phyloP scores from a whole-genome alignment of 2,888 invertebrate species.

The Sarcophaga rosellei region DNA sequence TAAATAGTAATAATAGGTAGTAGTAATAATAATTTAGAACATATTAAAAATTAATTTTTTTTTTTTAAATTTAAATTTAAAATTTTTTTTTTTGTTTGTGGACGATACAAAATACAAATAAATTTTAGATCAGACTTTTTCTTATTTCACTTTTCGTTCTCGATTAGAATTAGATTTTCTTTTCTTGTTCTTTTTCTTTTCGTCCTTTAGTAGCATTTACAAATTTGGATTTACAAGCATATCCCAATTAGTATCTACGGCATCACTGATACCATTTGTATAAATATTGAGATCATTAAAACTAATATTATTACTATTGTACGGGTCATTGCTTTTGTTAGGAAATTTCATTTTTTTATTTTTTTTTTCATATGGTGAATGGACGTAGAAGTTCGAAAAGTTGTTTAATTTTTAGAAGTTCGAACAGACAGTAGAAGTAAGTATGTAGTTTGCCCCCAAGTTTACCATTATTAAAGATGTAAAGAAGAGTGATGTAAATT shows the following conservation, averaged over 20 bases:
- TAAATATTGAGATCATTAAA: slow-evolving; percentile 62
- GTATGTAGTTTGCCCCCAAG: slow-evolving; percentile 28
- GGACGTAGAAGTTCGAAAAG: neutral
- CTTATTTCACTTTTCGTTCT: neutral
- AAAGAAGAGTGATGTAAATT: slow-evolving; percentile 21
- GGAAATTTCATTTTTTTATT: neutral
- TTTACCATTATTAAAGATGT: slow-evolving; percentile 39
- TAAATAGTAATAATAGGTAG: slow-evolving; percentile 12
- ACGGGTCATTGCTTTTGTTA: slow-evolving; percentile 9
- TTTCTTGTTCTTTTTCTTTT: slow-evolving; percentile 24
- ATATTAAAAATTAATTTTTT: no score
- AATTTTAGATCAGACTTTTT: slow-evolving; percentile 63
- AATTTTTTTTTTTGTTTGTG: slow-evolving; percentile 27
- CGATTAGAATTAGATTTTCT: slow-evolving; percentile 1
- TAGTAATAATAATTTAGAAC: neutral
- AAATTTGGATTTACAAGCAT: slow-evolving; percentile 36
- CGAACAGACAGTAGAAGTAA: slow-evolving; percentile 10
- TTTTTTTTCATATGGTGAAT: neutral
- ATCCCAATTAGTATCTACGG: slow-evolving; percentile 56
- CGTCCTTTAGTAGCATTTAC: slow-evolving; percentile 27
- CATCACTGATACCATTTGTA: slow-evolving; percentile 55
- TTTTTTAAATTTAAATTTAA: slow-evolving; percentile 5
- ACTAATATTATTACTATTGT: slow-evolving; percentile 44
- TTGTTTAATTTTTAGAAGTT: slow-evolving; percentile 25
- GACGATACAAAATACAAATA: slow-evolving; percentile 14